Evolutionary conservation across 1,140 invertebrate species (phyloP), one percentile per base, ranked within the genome.

Genomic region (Catajapyx aquilonaris): DNA sequence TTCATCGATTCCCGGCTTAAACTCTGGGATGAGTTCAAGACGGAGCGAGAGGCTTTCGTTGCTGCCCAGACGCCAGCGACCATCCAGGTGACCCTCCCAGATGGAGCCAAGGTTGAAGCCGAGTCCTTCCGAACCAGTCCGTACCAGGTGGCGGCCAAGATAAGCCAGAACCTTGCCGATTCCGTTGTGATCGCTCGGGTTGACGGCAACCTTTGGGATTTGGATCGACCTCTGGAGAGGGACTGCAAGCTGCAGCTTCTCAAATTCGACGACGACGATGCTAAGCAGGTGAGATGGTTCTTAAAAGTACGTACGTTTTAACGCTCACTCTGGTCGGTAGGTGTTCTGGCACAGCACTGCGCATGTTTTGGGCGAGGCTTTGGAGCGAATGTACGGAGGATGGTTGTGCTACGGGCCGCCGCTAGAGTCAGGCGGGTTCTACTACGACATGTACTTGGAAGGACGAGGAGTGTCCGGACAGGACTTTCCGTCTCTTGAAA

Each of bases 331-430:
- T 80, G 87, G 80, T 20, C 76, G 88, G 52, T 75, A 85, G 48
- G 94, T 98, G 0, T 98, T 97, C 57, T 98, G 95, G 94, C 94
- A 99, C 58, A 96, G 91, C 0, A 88, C 88, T 19, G 95, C 95
- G 20, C 95, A 99, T 54, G 76, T 98, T 48, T 63, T 99, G 20
- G 95, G 95, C 9, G 91, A 97, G 65, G 81, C 88, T 17, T 76
- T 98, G 72, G 95, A 99, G 57, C 65, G 85, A 47, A 70, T 90
- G 31, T 98, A 96, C 59, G 91, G 91, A 1, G 91, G 91, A 34
- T 86, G 85, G 60, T 61, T 99, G 2, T 98, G 94, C 56, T 98
- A 98, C 56, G 93, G 95, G 7, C 91, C 95, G 31, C 94, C 95
- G 1, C 94, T 98, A 48, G 86, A 96, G 48, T 13, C 20, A 44